These are phyloP conservation scores for Eilema caniola DNA, from an alignment of 2,888 invertebrate species.

Conservation along the genomic window DNA sequence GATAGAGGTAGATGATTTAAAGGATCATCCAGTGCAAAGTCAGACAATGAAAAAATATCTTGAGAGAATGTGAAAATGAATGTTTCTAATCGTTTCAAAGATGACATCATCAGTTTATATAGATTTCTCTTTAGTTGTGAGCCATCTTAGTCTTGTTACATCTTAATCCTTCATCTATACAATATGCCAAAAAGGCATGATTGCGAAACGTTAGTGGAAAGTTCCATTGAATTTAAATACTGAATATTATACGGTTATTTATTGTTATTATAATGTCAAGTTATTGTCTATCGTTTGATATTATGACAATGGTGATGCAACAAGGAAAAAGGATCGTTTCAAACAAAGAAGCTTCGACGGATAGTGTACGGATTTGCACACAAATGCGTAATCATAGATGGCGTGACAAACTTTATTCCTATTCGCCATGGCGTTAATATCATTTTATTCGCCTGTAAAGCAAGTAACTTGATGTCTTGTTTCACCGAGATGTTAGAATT, in stretches of 20 bases:
- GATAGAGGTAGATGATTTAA: background rate
- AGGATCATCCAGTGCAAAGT: background rate
- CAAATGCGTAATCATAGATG: background rate
- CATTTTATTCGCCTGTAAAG: background rate
- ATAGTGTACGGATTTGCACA: background rate
- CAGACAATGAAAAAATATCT: slow-evolving; percentile 25
- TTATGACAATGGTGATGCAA: slow-evolving; percentile 59
- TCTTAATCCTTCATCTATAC: slow-evolving; percentile 34
- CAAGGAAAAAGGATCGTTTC: slow-evolving; percentile 56
- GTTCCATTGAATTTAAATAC: slow-evolving; percentile 43
- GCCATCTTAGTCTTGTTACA: slow-evolving; percentile 29
- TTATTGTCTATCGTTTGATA: slow-evolving; percentile 53
- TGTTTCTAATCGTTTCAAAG: slow-evolving; percentile 34
- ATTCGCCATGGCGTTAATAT: background rate
- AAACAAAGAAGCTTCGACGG: slow-evolving; percentile 32
- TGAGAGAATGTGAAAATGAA: slow-evolving; percentile 37
- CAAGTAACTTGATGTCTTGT: background rate
- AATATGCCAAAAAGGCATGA: slow-evolving; percentile 36
- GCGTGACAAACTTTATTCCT: background rate
- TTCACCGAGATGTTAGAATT: background rate
- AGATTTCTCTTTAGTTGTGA: slow-evolving; percentile 37
- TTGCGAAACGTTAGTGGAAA: slow-evolving; percentile 50
- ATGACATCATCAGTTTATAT: slow-evolving; percentile 21
- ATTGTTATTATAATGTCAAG: slow-evolving; percentile 44
- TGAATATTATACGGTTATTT: slow-evolving; percentile 43